Percentiles rank a stretch among this genome's conserved stretches.
Conservation (phyloP, 2,888 invertebrate genomes). For the Epinotia bilunana region DNA sequence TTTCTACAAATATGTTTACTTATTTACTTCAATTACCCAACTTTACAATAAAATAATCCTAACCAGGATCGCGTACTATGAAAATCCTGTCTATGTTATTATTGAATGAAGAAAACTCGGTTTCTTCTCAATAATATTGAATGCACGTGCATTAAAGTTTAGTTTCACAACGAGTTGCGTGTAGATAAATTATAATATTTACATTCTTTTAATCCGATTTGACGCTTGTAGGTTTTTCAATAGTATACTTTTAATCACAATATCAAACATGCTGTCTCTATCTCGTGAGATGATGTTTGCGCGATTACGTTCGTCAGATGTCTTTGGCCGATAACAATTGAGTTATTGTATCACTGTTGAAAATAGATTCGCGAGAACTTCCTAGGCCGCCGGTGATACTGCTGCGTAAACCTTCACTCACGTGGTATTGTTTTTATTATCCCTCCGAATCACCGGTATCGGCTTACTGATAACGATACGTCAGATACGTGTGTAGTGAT, state of each 20-base stretch:
- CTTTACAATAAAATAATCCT: neutral
- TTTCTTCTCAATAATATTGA: neutral
- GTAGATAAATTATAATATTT: conserved; percentile 20
- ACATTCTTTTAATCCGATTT: conserved; percentile 6
- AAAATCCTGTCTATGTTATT: neutral
- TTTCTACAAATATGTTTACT: too few species aligned
- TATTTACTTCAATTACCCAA: too few species aligned
- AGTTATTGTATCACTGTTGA: conserved; percentile 69
- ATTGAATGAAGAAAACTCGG: neutral
- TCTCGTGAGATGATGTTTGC: conserved; percentile 22
- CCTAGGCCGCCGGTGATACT: conserved; percentile 59
- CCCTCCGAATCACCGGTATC: conserved; percentile 63
- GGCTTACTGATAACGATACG: conserved; percentile 66
- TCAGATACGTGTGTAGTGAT: conserved; percentile 52
- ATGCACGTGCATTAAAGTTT: neutral
- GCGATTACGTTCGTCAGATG: conserved; percentile 50
- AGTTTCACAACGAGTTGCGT: conserved; percentile 7
- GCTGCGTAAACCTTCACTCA: conserved; percentile 65
- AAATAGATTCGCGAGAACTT: conserved; percentile 74
- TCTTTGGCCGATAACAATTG: conserved; percentile 78
- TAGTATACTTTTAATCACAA: neutral
- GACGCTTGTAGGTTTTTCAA: conserved; percentile 17
- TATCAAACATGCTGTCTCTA: conserved; percentile 29
- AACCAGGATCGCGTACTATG: neutral
- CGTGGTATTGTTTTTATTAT: conserved; percentile 82